phyloP scores from a whole-genome alignment of 2,888 invertebrate genomes.

The Troides oblongomaculatus region DNA sequence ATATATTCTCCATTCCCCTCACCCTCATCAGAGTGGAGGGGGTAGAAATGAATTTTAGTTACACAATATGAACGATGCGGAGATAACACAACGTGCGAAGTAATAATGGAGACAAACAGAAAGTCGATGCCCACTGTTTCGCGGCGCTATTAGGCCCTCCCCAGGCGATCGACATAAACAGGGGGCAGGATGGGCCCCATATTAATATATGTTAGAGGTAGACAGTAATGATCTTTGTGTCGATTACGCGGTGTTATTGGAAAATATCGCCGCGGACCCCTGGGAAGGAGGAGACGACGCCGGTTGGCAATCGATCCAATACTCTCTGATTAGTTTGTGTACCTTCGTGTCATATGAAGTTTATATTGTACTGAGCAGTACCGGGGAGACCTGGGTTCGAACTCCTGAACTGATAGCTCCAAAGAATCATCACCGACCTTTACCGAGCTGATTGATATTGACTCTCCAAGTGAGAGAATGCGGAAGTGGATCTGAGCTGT shows the following conservation, averaged over 20 bases:
- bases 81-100: too few species aligned
- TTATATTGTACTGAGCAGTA: too few species aligned
- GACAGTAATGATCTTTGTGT: constrained; percentile 70
- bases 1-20: too few species aligned
- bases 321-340: constrained; percentile 8
- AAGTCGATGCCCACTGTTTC: not conserved
- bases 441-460: too few species aligned
- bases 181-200: constrained; percentile 36
- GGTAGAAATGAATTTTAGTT: not conserved
- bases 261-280: constrained; percentile 63
- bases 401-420: too few species aligned
- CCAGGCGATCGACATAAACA: constrained; percentile 33
- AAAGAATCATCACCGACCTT: too few species aligned
- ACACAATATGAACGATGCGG: too few species aligned
- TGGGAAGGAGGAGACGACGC: constrained; percentile 34
- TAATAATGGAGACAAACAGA: too few species aligned
- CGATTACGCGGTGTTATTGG: constrained; percentile 72
- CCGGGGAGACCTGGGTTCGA: too few species aligned
- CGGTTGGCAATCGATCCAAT: not conserved
- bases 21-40: not conserved
- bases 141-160: constrained; percentile 36
- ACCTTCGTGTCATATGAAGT: too few species aligned
- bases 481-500: too few species aligned
- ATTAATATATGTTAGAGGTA: constrained; percentile 74
- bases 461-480: too few species aligned